These are phyloP conservation scores for Prunella strophiata DNA, from an alignment of 2,797 vertebrate species.

Conservation along the genomic window DNA sequence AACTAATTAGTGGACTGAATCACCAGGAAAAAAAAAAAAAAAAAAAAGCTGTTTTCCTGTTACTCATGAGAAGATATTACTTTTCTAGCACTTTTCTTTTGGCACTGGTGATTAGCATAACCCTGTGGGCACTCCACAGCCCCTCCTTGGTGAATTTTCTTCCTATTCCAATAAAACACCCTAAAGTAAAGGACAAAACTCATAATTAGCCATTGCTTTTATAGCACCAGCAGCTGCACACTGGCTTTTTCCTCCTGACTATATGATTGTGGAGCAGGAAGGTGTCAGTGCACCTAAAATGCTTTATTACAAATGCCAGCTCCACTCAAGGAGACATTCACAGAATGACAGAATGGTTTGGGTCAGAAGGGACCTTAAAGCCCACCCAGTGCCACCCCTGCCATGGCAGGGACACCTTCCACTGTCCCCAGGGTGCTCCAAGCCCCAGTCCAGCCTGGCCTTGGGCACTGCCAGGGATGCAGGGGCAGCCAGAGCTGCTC, in stretches of 20 bases:
- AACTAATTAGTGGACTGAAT: constrained; percentile 57
- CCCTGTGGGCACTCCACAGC: not conserved
- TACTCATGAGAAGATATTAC: not conserved
- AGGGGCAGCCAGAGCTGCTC: not conserved
- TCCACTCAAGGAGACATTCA: not conserved
- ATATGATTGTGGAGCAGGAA: not conserved
- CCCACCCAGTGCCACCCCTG: fast-evolving
- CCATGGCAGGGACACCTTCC: not conserved
- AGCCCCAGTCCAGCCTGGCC: not conserved
- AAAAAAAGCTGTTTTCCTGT: not conserved
- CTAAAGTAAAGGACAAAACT: not conserved
- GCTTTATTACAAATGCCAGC: not conserved
- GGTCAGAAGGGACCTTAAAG: not conserved
- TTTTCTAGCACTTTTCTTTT: not conserved
- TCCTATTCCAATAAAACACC: not conserved
- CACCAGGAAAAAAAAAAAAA: not conserved
- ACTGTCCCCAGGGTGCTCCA: fast-evolving
- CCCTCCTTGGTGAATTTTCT: not conserved
- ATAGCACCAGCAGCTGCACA: not conserved
- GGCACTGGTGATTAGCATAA: not conserved
- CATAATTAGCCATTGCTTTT: not conserved
- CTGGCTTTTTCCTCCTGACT: not conserved
- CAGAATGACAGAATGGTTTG: not conserved
- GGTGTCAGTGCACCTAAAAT: not conserved
- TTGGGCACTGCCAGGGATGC: not conserved